A percentile compares a stretch with the other conserved stretches of the same genome.
phyloP scores from a whole-genome alignment of 2,888 invertebrate genomes.

The Drosophila sordidula region DNA sequence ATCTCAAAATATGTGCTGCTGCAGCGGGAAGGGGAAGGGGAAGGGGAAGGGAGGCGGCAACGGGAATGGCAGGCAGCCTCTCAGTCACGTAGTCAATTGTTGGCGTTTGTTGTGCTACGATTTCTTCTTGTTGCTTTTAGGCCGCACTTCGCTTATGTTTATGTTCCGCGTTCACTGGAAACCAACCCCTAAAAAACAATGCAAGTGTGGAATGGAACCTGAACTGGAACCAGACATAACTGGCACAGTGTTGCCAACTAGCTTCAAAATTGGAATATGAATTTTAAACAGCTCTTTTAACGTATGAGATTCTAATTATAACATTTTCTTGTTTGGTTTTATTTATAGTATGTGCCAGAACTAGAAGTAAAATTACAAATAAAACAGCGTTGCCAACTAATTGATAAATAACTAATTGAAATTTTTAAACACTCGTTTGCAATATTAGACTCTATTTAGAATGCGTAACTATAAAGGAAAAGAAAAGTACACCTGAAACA shows the following conservation, averaged over 20 bases:
- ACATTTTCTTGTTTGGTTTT: too few species aligned
- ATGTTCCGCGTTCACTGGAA: constrained; percentile 49
- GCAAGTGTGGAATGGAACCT: constrained; percentile 14
- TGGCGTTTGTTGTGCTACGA: constrained; percentile 67
- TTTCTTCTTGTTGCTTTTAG: constrained; percentile 28
- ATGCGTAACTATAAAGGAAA: constrained; percentile 2
- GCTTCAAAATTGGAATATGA: background rate
- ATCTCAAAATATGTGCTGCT: constrained; percentile 34
- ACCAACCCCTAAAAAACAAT: constrained; percentile 44
- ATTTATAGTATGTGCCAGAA: too few species aligned
- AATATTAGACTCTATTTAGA: background rate
- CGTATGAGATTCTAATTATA: background rate
- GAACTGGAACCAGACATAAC: constrained; percentile 23
- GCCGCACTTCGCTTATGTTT: constrained; percentile 49
- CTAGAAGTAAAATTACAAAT: background rate
- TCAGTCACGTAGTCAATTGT: constrained; percentile 71
- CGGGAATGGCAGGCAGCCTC: constrained; percentile 31
- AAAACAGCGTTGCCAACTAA: background rate
- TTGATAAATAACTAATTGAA: too few species aligned
- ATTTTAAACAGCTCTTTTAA: background rate
- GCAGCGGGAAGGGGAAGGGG: background rate
- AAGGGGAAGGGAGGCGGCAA: constrained; percentile 2
- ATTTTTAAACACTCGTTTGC: background rate
- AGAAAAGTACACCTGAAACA: background rate
- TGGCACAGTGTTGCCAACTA: constrained; percentile 51